phyloP scores from a whole-genome alignment of 2,113 vertebrate species.

The Athene noctua region DNA sequence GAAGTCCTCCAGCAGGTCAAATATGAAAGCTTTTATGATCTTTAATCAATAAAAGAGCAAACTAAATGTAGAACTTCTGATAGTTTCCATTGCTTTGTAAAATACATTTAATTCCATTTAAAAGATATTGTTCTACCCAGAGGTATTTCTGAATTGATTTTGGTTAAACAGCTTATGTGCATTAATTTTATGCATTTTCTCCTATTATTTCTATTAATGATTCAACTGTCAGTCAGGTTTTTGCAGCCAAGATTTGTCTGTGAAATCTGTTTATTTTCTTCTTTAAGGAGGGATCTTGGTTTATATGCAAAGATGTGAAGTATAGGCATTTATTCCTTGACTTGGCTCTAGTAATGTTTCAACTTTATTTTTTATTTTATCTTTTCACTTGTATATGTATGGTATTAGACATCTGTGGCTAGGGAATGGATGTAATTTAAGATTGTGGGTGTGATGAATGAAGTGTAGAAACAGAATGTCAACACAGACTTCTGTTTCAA shows the following conservation, averaged over 20 bases:
- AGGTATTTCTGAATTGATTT: background rate
- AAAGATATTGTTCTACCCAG: background rate
- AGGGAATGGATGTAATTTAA: background rate
- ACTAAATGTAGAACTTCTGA: background rate
- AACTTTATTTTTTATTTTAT: background rate
- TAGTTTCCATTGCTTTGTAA: background rate
- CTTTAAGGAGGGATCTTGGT: background rate
- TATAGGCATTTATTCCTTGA: background rate
- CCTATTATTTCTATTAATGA: background rate
- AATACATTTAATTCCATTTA: background rate
- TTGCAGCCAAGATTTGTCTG: background rate
- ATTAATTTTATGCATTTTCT: background rate
- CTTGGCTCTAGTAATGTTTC: background rate
- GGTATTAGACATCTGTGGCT: background rate
- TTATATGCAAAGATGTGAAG: background rate
- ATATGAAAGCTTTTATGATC: background rate
- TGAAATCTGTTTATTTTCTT: background rate
- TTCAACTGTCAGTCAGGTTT: conserved; percentile 3
- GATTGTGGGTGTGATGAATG: background rate
- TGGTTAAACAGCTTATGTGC: background rate
- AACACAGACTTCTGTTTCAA: background rate
- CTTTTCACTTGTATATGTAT: background rate
- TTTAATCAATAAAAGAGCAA: background rate
- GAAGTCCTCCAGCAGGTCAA: background rate
- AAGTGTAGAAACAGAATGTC: background rate